Evolutionary conservation across 2,888 invertebrate species (phyloP).

Genomic region (Eristalis intricaria): DNA sequence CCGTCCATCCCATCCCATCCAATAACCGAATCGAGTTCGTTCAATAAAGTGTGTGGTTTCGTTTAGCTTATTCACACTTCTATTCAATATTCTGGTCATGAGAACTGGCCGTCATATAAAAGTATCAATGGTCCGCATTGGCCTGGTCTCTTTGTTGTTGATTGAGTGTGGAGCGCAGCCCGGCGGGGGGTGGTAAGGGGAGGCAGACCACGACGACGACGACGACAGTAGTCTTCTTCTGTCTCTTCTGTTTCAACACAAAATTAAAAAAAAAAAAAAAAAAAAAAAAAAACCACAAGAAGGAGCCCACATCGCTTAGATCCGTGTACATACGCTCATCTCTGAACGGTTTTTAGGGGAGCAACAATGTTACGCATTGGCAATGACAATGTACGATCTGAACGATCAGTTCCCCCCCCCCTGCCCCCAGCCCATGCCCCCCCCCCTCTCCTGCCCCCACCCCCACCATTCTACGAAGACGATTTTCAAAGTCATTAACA

Average conservation of each 20-base stretch:
- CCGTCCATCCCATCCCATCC: slow-evolving; percentile 24
- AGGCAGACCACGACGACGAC: neutral
- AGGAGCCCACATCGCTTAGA: neutral
- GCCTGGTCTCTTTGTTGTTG: slow-evolving; percentile 15
- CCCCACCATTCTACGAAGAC: too few relatives aligned
- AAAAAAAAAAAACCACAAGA: slow-evolving; percentile 23
- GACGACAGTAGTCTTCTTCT: too few relatives aligned
- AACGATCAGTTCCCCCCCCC: too few relatives aligned
- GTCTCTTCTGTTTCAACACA: slow-evolving; percentile 22
- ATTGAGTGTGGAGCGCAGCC: neutral
- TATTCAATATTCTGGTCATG: slow-evolving; percentile 69
- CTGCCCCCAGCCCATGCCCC: neutral
- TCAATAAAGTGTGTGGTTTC: slow-evolving; percentile 55
- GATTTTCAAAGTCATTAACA: too few relatives aligned
- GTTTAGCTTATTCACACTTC: slow-evolving; percentile 67
- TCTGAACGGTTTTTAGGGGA: neutral
- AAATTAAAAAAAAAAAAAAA: slow-evolving; percentile 12
- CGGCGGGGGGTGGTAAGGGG: too few relatives aligned
- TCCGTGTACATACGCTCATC: slow-evolving; percentile 1
- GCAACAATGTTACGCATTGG: neutral
- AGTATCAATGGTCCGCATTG: slow-evolving; percentile 59
- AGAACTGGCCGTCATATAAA: slow-evolving; percentile 61
- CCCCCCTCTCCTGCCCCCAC: too few relatives aligned
- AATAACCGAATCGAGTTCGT: slow-evolving; percentile 55
- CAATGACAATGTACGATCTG: neutral